Percentiles rank a stretch among this genome's conserved stretches.
These are phyloP conservation scores for Eurystomus gularis DNA, from an alignment of 2,113 vertebrate genomes.

Conservation along the genomic window DNA sequence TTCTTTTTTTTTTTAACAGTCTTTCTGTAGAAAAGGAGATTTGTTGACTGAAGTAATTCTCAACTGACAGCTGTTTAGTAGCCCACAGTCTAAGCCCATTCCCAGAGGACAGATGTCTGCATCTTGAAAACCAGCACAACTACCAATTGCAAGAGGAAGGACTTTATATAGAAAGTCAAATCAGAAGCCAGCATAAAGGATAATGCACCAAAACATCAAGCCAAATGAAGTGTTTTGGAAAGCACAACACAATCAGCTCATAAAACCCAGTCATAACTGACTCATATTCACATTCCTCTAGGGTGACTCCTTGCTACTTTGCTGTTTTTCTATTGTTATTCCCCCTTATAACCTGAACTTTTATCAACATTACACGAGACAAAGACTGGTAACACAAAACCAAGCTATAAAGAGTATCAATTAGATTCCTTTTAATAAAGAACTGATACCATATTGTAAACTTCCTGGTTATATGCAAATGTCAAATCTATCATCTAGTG, in stretches of 20 bases:
- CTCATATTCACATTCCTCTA: background rate
- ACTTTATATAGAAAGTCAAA: background rate
- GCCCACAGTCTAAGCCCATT: background rate
- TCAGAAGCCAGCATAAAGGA: background rate
- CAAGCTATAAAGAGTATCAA: background rate
- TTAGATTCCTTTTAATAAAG: background rate
- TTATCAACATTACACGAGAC: background rate
- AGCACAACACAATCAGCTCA: background rate
- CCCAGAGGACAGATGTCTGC: background rate
- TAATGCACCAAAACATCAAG: background rate
- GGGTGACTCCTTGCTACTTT: background rate
- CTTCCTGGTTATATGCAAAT: background rate
- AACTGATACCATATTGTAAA: background rate
- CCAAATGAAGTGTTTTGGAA: background rate
- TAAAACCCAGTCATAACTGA: background rate
- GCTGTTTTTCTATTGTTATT: background rate
- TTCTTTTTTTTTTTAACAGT: background rate
- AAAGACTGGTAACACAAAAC: background rate
- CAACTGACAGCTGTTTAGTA: background rate
- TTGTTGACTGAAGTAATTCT: slow-evolving; percentile 9
- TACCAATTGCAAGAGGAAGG: background rate
- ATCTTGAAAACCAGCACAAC: background rate
- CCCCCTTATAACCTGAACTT: background rate
- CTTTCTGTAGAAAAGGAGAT: background rate
- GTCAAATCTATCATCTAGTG: background rate